Base-by-base conservation (phyloP, 2,888 invertebrate species). In the Netelia virgata region DNA sequence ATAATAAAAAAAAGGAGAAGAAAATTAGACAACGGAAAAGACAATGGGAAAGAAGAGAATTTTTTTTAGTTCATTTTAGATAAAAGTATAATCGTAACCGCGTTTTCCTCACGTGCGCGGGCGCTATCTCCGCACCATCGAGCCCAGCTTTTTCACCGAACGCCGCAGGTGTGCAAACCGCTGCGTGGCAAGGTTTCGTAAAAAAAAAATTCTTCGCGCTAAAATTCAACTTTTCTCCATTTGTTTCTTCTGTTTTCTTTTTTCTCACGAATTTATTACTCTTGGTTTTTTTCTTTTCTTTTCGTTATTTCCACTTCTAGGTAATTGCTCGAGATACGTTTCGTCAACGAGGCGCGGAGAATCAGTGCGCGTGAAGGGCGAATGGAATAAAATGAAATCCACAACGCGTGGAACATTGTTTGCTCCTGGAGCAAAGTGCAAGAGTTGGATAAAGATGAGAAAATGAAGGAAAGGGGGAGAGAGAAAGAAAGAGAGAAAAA, bases 141-240 rank as follows among this genome's bases (percentile, higher is more conserved):
- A 59, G 14, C 20, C 1, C 20, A 14, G 43, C 43, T 59, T 41
- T 18, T 57, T 16, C 18, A 6, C 11, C 36, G 8, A 41, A 72
- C 43, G 57, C 70, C 70, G 41, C 72, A 72, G 72, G 43, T 72
- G 72, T 55, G 57, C 41, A 59, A 61, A 73, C 59, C 73, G 59
- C 47, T 41, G 23, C 18, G 5, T 43, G 1, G n/a, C 3, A 3
- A 16, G 1, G 9, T 23, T 11, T 14, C 16, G 50, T 9, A 43
- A 53, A 20, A 74, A 14, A 74, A 53, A 10, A 14, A 1, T 18
- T 10, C 10, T 11, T 11, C 47, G 3, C 14, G 11, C 11, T 47
- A 23, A 63, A 74, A 63, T 23, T 3, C 47, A 73, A 73, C 47
- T 72, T 61, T 72, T 9, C 36, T 36, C 8, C 36, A 36, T 36